Base-by-base conservation (phyloP, 2,797 vertebrate genomes). In the Pipistrellus pygmaeus region DNA sequence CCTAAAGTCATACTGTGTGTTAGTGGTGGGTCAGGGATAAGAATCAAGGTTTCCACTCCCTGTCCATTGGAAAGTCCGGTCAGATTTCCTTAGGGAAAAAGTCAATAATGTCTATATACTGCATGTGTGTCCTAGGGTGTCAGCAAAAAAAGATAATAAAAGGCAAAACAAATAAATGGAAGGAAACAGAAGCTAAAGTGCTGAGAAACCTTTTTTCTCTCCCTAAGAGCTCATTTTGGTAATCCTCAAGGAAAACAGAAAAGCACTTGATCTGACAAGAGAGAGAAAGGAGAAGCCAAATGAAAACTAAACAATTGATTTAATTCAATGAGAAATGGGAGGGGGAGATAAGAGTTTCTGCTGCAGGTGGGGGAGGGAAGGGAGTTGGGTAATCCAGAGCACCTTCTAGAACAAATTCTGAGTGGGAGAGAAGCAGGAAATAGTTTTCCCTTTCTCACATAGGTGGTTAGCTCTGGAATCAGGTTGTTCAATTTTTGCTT, bases 171-270 rank as follows among this genome's bases (percentile, higher is more conserved):
- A 94, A 96, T 82, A 96, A 94, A 96, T 85, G 94, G 86, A 87
- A 95, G 83, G 90, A 94, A 97, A 88, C 85, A 92, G 78, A 94
- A 96, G 68, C 90, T 86, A 86, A 97, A 96, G 83, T 96, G 93
- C 90, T 95, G 93, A 96, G 95, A 92, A 95, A 80, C n/a, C 80
- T 27, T 55, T 95, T 96, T 81, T 60, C 95, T 96, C 93, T 51
- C 60, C 81, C 76, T 44, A 75, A 90, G 66, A 96, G 80, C 90
- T 96, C 90, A 93, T 94, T 95, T 89, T 72, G 30, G 76, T 96
- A 96, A 96, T 96, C 93, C 90, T 97, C 72, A 66, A 96, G 88
- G 90, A 97, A 95, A 95, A 96, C 3, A 91, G 91, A 92, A 91
- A 88, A 93, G 88, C 62, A 82, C 92, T 93, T 94, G 95, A 96